These are phyloP conservation scores for Atherix ibis DNA, from an alignment of 2,888 invertebrate species.

Conservation along the genomic window DNA sequence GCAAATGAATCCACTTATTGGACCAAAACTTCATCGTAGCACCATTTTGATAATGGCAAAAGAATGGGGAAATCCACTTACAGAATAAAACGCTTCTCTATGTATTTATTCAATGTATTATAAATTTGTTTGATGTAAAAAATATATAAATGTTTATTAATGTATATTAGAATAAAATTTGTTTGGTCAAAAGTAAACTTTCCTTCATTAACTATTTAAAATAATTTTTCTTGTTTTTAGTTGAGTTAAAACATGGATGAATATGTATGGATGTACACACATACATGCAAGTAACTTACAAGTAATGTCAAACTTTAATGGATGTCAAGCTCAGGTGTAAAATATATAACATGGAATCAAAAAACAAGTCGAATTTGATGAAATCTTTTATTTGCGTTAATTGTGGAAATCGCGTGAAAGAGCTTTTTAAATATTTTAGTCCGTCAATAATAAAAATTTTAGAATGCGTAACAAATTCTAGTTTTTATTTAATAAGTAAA, in stretches of 20 bases:
- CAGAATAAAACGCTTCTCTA: slow-evolving; percentile 5
- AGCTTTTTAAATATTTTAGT: slow-evolving; percentile 53
- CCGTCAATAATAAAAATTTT: slow-evolving; percentile 54
- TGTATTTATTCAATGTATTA: neutral
- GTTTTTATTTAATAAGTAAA: neutral
- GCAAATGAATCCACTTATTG: slow-evolving; percentile 85
- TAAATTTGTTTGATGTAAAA: neutral
- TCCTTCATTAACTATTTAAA: too few relatives aligned
- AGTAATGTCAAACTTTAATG: too few relatives aligned
- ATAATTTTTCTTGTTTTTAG: too few relatives aligned
- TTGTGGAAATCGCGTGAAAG: slow-evolving; percentile 45
- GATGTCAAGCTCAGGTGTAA: too few relatives aligned
- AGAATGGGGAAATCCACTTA: slow-evolving; percentile 45
- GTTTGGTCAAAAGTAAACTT: too few relatives aligned
- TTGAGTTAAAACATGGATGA: too few relatives aligned
- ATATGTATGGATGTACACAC: too few relatives aligned
- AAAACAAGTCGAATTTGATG: too few relatives aligned
- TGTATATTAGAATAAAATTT: too few relatives aligned
- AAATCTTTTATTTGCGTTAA: slow-evolving; percentile 43
- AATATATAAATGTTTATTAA: neutral
- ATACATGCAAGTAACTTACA: too few relatives aligned
- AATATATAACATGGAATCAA: too few relatives aligned
- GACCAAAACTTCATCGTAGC: slow-evolving; percentile 56
- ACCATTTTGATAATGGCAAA: slow-evolving; percentile 61
- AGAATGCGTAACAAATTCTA: slow-evolving; percentile 44